A percentile compares a stretch with the other conserved stretches of the same genome.
phyloP scores from a whole-genome alignment of 2,797 vertebrate species.

The Chelidonichthys spinosus region DNA sequence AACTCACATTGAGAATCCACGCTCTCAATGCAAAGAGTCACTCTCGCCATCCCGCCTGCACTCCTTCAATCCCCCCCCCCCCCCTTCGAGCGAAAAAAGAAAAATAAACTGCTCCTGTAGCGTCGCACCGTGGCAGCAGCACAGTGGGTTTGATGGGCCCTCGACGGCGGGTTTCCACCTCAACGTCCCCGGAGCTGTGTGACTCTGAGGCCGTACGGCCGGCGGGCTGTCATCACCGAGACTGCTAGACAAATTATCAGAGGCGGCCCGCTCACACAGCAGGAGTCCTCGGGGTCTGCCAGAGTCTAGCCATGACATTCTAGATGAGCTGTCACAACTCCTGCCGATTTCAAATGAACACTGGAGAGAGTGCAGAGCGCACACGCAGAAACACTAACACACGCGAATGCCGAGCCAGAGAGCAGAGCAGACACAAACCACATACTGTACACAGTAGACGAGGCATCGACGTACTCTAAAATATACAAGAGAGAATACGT shows the following conservation, averaged over 20 bases:
- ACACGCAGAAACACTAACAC: conserved; percentile 21
- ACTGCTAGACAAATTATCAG: conserved; percentile 80
- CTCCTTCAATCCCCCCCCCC: conserved; percentile 30
- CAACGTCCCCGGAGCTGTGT: conserved; percentile 7
- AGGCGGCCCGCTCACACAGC: conserved; percentile 66
- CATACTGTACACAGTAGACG: conserved; percentile 28
- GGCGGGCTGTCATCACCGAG: conserved; percentile 76
- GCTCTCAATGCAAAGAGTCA: conserved; percentile 34
- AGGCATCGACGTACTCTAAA: conserved; percentile 27
- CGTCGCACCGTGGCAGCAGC: conserved; percentile 58
- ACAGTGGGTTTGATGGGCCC: conserved; percentile 60
- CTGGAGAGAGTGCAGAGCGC: conserved; percentile 34
- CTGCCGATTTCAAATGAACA: conserved; percentile 72
- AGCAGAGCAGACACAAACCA: conserved; percentile 13
- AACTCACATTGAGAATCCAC: conserved; percentile 33
- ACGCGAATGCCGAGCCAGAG: conserved; percentile 7
- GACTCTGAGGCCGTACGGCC: conserved; percentile 37
- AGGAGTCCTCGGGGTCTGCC: conserved; percentile 65
- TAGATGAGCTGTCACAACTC: conserved; percentile 82
- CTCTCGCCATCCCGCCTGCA: conserved; percentile 23
- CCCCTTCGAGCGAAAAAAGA: conserved; percentile 21
- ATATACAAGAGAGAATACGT: conserved; percentile 4
- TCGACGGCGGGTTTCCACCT: conserved; percentile 56
- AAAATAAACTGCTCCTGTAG: conserved; percentile 79
- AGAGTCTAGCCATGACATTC: conserved; percentile 75